These are phyloP conservation scores for Notothenia rossii DNA, from an alignment of 2,113 vertebrate genomes.

Conservation along the genomic window DNA sequence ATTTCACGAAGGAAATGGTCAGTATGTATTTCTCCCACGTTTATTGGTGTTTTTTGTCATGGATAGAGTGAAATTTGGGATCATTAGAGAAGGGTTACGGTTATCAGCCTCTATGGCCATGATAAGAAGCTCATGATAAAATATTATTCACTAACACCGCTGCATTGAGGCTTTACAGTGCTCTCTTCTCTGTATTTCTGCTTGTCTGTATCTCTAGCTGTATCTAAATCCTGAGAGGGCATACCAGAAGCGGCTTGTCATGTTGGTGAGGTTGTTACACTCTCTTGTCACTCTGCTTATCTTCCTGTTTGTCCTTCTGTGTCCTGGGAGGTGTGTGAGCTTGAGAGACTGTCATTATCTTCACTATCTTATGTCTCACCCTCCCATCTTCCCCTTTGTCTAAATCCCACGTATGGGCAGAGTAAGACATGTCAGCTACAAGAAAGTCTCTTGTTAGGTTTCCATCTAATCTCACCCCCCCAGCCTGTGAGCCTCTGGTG, in stretches of 20 bases:
- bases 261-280: constrained; percentile 48
- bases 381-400: constrained; percentile 51
- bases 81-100: background rate
- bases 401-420: constrained; percentile 49
- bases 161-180: background rate
- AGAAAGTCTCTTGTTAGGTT: constrained; percentile 59
- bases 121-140: background rate
- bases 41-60: background rate
- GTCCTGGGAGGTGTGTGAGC: constrained; percentile 55
- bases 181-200: background rate
- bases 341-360: constrained; percentile 59
- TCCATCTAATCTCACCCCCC: constrained; percentile 57
- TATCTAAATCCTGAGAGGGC: constrained; percentile 52
- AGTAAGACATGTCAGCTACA: constrained; percentile 53
- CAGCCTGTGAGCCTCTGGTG: constrained; percentile 37
- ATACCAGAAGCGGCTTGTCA: constrained; percentile 40
- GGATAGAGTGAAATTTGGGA: background rate
- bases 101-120: background rate
- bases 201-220: constrained; percentile 10
- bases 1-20: background rate
- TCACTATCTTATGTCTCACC: constrained; percentile 27
- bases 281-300: constrained; percentile 51
- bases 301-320: constrained; percentile 56
- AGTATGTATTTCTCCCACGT: background rate
- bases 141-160: background rate